phyloP scores from a whole-genome alignment of 1,140 invertebrate species.

The Periplaneta americana region DNA sequence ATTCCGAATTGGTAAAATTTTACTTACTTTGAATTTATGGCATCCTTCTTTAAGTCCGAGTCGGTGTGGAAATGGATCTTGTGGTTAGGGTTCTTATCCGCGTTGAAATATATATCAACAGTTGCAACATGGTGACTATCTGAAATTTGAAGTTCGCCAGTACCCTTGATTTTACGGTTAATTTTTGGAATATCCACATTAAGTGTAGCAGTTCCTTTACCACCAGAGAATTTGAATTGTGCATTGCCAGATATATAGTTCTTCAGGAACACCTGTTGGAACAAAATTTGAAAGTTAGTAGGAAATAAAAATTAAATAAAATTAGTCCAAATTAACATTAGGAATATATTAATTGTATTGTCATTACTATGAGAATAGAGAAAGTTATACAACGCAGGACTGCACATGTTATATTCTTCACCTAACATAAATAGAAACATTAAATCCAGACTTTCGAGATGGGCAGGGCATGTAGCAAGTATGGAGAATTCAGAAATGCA shows the following conservation, averaged over 20 bases:
- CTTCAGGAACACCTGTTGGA: slow-evolving; percentile 34
- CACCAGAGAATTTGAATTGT: slow-evolving; percentile 44
- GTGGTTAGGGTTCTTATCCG: slow-evolving; percentile 59
- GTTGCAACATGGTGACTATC: slow-evolving; percentile 49
- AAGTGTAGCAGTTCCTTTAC: slow-evolving; percentile 49
- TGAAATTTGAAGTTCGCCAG: slow-evolving; percentile 47
- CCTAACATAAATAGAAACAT: no score
- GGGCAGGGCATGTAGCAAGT: no score
- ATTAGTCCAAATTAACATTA: no score
- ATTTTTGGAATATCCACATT: slow-evolving; percentile 35
- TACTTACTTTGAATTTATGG: slow-evolving; percentile 56
- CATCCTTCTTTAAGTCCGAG: slow-evolving; percentile 46
- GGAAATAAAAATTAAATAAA: no score
- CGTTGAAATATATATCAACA: slow-evolving; percentile 55
- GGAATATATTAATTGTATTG: no score
- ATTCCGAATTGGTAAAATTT: no score
- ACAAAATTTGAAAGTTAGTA: no score
- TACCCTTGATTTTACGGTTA: slow-evolving; percentile 53
- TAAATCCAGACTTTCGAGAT: no score
- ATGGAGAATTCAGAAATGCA: no score
- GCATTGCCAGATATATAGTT: slow-evolving; percentile 47
- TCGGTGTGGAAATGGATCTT: slow-evolving; percentile 56
- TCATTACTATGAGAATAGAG: no score
- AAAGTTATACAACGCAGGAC: no score
- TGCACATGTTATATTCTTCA: no score